These are phyloP conservation scores for Lasioglossum oenotherae DNA, from an alignment of 2,888 invertebrate species.

Conservation along the genomic window DNA sequence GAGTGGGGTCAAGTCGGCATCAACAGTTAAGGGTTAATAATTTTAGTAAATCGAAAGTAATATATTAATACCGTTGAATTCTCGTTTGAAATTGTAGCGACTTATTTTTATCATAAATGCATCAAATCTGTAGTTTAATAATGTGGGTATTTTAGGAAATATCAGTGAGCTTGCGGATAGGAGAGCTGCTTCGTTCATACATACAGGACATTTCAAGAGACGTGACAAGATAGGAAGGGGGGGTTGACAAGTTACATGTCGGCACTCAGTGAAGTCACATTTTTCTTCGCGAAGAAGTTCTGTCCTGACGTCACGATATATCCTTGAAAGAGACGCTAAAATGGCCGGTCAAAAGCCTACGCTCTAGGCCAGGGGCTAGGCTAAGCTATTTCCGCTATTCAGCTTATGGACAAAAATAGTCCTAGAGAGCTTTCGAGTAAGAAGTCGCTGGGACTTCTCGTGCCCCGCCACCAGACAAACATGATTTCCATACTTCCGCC, in stretches of 20 bases:
- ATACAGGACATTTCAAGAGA: background rate
- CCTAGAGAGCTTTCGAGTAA: constrained; percentile 67
- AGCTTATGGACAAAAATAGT: constrained; percentile 82
- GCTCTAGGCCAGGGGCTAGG: constrained; percentile 83
- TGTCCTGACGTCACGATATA: constrained; percentile 57
- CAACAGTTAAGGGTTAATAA: background rate
- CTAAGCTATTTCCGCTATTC: constrained; percentile 81
- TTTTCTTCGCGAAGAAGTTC: constrained; percentile 46
- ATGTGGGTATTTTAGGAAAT: background rate
- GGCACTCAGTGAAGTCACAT: constrained; percentile 2
- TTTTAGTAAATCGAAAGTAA: background rate
- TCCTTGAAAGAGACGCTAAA: constrained; percentile 73
- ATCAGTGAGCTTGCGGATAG: background rate
- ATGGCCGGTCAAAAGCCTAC: constrained; percentile 79
- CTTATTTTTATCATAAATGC: background rate
- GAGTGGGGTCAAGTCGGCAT: background rate
- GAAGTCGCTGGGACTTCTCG: constrained; percentile 58
- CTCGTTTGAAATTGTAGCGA: background rate
- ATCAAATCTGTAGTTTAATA: background rate
- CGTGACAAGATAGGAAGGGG: background rate
- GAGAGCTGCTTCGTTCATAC: background rate
- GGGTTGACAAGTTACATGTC: constrained; percentile 27
- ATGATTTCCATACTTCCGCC: constrained; percentile 40
- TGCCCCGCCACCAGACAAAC: constrained; percentile 39
- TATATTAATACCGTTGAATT: background rate